Evolutionary conservation across 64 coral and sea anemone genomes (phyloP), one percentile per base, ranked within the genome.

Genomic region (Pocillopora verrucosa): DNA sequence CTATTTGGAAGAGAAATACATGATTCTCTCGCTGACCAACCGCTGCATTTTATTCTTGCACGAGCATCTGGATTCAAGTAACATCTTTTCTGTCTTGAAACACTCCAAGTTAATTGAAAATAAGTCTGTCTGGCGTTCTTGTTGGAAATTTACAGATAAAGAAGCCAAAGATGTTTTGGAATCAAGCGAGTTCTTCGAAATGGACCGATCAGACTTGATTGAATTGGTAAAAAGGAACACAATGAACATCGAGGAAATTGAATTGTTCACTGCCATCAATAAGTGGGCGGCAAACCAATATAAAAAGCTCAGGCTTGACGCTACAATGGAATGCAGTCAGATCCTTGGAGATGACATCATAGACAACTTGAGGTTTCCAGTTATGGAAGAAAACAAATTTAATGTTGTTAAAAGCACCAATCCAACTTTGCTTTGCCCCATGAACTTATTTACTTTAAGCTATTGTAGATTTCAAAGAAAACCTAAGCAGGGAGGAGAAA

Each of bases 1-100:
- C 35, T 89, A 89, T 67, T 89, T 89, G 87, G 87, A 74, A 76
- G 78, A 89, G 16, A 89, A 89, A 62, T 89, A 89, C 34, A 89
- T 78, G 34, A 60, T 89, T 65, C 15, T 16, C 72, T 78, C 74
- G 4, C 59, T 89, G 88, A 69, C 76, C 65, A 78, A 78, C 38
- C 64, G 72, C 51, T 80, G 88, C 80, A 69, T 78, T 58, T 76
- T 80, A 59, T 89, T 89, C 61, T 78, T 89, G 45, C 88, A 58
- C 22, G 78, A 38, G n/a, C 61, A 89, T 63, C 75, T 89, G 9
- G 78, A 41, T 78, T 59, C 74, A 76, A 76, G 67, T 77, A 89
- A 89, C 78, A 74, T 89, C 6, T 89, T 89, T 76, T 77, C 60
- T 78, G 87, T 89, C 36, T 80, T 89, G 37, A 61, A 76, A 89